Evolutionary conservation across 1,140 invertebrate genomes (phyloP).

Genomic region (Laupala kohalensis): DNA sequence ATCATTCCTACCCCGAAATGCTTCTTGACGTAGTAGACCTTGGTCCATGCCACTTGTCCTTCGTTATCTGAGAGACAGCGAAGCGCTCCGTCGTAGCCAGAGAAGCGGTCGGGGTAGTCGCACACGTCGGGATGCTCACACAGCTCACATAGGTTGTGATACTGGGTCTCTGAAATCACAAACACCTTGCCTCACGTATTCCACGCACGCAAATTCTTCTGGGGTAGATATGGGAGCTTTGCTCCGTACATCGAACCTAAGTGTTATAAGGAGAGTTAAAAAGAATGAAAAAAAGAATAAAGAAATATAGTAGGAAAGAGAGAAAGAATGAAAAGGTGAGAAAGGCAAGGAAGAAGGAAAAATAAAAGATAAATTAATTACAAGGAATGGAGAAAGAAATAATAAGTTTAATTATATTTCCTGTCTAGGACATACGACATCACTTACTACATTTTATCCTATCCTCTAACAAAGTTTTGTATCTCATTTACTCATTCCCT

Average conservation of each 20-base stretch:
- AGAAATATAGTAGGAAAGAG: no score
- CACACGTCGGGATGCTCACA: constrained; percentile 59
- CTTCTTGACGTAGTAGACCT: constrained; percentile 60
- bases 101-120: constrained; percentile 68
- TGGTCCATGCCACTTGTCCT: constrained; percentile 73
- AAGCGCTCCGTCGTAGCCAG: constrained; percentile 71
- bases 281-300: no score
- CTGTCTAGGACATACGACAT: no score
- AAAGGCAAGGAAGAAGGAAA: no score
- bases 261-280: neutral
- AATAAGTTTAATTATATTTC: no score
- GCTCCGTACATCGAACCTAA: neutral
- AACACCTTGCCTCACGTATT: neutral
- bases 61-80: constrained; percentile 62
- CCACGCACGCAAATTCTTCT: neutral
- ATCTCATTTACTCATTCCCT: no score
- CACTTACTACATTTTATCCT: no score
- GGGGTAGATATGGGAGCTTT: neutral
- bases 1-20: constrained; percentile 34
- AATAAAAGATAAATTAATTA: no score
- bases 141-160: constrained; percentile 54
- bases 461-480: no score
- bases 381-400: no score
- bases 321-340: no score
- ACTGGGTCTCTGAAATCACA: constrained; percentile 44